Conservation (phyloP, 2,113 vertebrate genomes). For the Pseudonaja textilis region DNA sequence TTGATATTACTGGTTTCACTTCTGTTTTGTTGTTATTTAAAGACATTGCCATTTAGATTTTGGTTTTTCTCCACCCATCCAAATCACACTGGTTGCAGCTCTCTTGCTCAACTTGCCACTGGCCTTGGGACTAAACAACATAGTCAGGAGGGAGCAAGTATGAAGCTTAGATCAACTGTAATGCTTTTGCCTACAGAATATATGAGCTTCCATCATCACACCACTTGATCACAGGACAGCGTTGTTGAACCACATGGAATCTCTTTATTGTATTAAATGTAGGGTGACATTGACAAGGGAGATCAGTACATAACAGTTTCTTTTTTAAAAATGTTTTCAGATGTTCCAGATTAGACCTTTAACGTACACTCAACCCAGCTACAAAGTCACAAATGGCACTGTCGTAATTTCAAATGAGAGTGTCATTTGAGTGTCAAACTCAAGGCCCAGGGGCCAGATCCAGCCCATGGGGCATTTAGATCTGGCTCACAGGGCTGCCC, state of each 20-base stretch:
- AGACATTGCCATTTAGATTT: neutral
- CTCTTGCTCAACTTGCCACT: neutral
- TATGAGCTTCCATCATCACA: neutral
- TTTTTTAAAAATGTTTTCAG: neutral
- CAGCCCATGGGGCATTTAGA: too few relatives aligned
- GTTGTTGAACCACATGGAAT: neutral
- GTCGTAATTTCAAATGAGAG: neutral
- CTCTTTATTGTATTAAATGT: neutral
- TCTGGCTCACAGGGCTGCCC: too few relatives aligned
- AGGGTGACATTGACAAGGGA: neutral
- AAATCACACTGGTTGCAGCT: neutral
- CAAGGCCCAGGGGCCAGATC: too few relatives aligned
- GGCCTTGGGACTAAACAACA: neutral
- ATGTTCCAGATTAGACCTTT: neutral
- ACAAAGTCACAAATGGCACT: neutral
- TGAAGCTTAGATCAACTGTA: neutral
- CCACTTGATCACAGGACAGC: neutral
- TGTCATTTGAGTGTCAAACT: too few relatives aligned
- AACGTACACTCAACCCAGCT: neutral
- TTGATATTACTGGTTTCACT: constrained; percentile 32
- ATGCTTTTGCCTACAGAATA: neutral
- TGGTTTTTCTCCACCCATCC: constrained; percentile 19
- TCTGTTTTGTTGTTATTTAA: constrained; percentile 25
- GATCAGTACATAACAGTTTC: neutral
- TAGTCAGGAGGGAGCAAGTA: neutral